Percentiles rank a stretch among this genome's conserved stretches.
These are phyloP conservation scores for Drosophila leontia DNA, from an alignment of 1,140 invertebrate genomes.

Conservation along the genomic window DNA sequence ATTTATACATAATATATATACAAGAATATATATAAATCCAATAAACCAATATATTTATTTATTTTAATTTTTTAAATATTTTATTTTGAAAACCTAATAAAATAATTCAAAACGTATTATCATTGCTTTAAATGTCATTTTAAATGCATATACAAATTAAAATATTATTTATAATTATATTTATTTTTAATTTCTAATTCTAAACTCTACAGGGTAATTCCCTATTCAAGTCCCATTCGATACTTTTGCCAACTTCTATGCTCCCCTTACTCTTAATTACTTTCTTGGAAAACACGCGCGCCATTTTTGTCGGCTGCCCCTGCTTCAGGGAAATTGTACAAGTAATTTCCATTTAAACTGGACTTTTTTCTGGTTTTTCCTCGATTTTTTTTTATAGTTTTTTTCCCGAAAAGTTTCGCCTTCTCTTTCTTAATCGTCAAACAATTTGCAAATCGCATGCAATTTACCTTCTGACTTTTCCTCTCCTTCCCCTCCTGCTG, in stretches of 20 bases:
- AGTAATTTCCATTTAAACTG: slow-evolving; percentile 47
- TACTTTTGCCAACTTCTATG: not conserved
- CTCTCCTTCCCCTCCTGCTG: not conserved
- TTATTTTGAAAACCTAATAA: no score
- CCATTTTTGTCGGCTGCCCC: slow-evolving; percentile 52
- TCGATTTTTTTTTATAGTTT: not conserved
- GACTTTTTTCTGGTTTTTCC: slow-evolving; percentile 1
- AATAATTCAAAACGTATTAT: no score
- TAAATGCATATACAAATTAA: no score
- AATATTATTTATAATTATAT: no score
- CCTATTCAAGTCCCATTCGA: not conserved
- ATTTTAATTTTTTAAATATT: no score
- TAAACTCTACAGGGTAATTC: not conserved
- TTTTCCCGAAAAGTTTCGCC: slow-evolving; percentile 48
- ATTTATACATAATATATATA: no score
- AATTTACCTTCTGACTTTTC: slow-evolving; percentile 50
- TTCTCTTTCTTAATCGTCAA: slow-evolving; percentile 81
- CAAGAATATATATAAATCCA: no score
- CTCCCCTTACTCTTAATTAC: slow-evolving; percentile 60
- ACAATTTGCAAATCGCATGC: slow-evolving; percentile 78
- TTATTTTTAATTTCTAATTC: no score
- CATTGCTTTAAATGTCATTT: no score
- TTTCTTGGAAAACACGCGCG: slow-evolving; percentile 75
- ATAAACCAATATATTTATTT: no score
- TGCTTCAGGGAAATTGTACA: slow-evolving; percentile 43